Evolutionary conservation across 2,888 invertebrate genomes (phyloP), one percentile per base, ranked within the genome.

Genomic region (Sinopyrophorus schimmeli): DNA sequence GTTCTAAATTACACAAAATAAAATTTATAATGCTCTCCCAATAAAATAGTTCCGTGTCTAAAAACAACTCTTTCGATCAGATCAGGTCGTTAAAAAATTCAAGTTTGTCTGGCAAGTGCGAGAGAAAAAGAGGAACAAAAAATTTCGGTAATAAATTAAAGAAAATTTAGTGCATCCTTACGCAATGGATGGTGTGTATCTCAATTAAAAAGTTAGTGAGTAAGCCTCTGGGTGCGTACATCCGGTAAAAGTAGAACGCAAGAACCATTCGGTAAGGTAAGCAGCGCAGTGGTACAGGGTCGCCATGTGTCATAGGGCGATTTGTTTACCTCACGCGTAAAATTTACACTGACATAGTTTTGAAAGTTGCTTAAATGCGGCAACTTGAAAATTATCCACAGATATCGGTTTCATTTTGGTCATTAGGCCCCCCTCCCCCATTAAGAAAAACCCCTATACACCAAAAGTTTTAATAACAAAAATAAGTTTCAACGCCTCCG

Each of bases 201-300:
- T 24, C 14, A 12, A 16, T 27, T 28, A 23, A 16, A 34, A 42
- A 16, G 17, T 24, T 10, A 17, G 20, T 32, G 16, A 16, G 15
- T 42, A 26, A 42, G 30, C 21, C n/a, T 26, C 42, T 49, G 32
- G 55, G 55, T 48, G 54, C 53, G 58, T 48, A 52, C 54, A 56
- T 58, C 58, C 58, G 58, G 58, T 58, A 58, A 58, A 58, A 58
- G 58, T 58, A 47, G 58, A 58, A 53, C 58, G 28, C 52, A 34
- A 41, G 32, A 37, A 14, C 31, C 30, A 37, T 47, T 50, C 35
- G 31, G 52, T 58, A 60, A 60, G 60, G 59, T 63, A 64, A 62
- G 47, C 61, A 53, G 63, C 58, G 44, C 59, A 64, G 58, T 63
- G 55, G 61, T 59, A 63, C 64, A 64, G 60, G 63, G 64, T 61